Conservation (phyloP, 2,113 vertebrate species). For the Anhinga anhinga region DNA sequence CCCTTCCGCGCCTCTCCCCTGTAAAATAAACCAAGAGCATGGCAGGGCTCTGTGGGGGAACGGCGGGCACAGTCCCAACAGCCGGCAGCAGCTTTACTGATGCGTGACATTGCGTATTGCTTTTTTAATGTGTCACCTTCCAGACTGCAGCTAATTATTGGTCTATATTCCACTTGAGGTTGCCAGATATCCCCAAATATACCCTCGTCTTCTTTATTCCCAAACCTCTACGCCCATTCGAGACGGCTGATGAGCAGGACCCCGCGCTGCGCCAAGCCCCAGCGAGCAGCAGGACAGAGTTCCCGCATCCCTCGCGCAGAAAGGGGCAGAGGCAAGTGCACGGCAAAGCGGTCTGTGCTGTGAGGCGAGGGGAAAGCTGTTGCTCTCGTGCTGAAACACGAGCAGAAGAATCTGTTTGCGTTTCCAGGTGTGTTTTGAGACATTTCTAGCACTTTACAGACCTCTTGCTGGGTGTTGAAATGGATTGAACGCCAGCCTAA, state of each 20-base stretch:
- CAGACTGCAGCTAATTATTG: neutral
- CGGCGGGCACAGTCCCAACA: neutral
- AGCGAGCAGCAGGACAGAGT: neutral
- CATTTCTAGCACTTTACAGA: neutral
- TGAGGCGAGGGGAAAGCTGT: neutral
- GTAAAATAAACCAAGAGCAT: neutral
- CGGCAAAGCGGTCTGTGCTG: neutral
- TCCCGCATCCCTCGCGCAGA: neutral
- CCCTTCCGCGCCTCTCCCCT: neutral
- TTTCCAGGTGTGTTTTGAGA: neutral
- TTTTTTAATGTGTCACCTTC: neutral
- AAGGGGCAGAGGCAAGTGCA: neutral
- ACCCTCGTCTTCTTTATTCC: neutral
- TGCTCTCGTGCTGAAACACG: neutral
- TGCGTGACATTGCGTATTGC: rapidly evolving
- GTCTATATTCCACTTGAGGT: neutral
- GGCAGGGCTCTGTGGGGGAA: neutral
- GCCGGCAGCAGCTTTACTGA: neutral
- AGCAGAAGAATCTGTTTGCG: neutral
- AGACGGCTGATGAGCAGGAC: neutral
- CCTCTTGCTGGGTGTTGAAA: neutral
- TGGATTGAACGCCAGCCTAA: neutral
- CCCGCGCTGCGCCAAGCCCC: neutral
- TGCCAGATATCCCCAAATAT: neutral
- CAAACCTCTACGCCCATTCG: neutral